Evolutionary conservation across 2,113 vertebrate genomes (phyloP), one percentile per base, ranked within the genome.

Genomic region (Coptodon rendalli): DNA sequence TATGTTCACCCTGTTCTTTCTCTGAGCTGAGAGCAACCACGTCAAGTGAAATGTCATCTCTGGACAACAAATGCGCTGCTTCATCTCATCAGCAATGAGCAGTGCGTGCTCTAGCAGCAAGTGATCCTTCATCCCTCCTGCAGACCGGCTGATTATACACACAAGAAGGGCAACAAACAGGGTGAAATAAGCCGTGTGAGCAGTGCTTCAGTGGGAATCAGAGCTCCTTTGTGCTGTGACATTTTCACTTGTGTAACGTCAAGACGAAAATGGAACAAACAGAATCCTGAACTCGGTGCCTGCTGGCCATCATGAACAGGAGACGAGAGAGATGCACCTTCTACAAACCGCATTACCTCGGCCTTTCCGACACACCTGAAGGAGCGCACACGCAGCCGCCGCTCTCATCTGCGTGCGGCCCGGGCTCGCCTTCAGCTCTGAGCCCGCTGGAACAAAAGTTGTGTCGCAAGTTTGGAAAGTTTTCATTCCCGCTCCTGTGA

Each of bases 301-400:
- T 11, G 22, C 22, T 45, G 22, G 13, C 22, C 66, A 27, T 14
- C 3, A 2, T 17, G 40, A 5, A 73, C 14, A 27, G 40, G 68
- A 73, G 40, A 45, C 8, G 1, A 3, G 38, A 45, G 3, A 7
- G 40, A 73, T 24, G 40, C 14, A 2, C 3, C 29, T 76, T 48
- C 68, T 29, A 48, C 9, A 11, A 76, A 29, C 68, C 0, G 24
- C 68, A 11, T 5, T 11, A 17, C 40, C 14, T 48, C 24, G 9
- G 14, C 68, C 68, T 48, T 17, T 48, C 22, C 3, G 14, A 76
- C 14, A n/a, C 34, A 45, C 24, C 22, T 11, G 40, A 45, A 11
- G 40, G 2, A 24, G 5, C 0, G 0, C 0, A 34, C 24, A 57
- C 7, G 4, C 0, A 24, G 68, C 1, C 1, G 4, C 17, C 1